Evolutionary conservation across 1,140 invertebrate species (phyloP).

Genomic region (Orchestia grillus): DNA sequence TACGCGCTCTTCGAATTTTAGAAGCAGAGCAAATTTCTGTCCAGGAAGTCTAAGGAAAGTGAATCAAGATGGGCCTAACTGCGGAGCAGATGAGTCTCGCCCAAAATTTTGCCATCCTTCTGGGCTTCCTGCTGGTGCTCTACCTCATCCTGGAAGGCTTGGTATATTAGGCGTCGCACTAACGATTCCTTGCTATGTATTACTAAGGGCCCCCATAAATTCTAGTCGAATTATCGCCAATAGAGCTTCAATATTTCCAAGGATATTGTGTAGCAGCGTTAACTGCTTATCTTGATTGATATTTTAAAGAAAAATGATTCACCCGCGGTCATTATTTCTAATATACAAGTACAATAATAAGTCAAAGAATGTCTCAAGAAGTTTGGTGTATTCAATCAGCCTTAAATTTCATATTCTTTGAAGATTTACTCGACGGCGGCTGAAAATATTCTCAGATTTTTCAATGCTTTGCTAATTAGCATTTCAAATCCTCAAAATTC

Average conservation of each 20-base stretch:
- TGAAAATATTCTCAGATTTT: neutral
- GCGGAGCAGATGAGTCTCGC: slow-evolving; percentile 36
- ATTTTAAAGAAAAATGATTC: neutral
- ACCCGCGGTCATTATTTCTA: neutral
- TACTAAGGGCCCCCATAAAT: neutral
- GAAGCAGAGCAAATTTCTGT: neutral
- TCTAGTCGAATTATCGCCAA: neutral
- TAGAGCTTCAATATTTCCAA: neutral
- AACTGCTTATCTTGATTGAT: neutral
- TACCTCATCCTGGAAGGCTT: slow-evolving; percentile 59
- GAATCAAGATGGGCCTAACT: slow-evolving; percentile 7
- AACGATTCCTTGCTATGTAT: neutral
- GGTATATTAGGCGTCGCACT: neutral
- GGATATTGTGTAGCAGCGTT: neutral
- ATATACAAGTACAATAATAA: neutral
- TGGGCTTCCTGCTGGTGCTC: slow-evolving; percentile 56
- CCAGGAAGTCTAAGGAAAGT: neutral
- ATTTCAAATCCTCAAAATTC: neutral
- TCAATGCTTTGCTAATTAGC: neutral
- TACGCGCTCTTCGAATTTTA: neutral
- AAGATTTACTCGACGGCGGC: neutral
- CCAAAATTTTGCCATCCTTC: slow-evolving; percentile 57
- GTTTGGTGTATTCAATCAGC: neutral
- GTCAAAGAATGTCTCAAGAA: neutral
- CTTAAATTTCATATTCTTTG: neutral